Evolutionary conservation across 2,888 invertebrate genomes (phyloP).

Genomic region (Coecobrya sp.): DNA sequence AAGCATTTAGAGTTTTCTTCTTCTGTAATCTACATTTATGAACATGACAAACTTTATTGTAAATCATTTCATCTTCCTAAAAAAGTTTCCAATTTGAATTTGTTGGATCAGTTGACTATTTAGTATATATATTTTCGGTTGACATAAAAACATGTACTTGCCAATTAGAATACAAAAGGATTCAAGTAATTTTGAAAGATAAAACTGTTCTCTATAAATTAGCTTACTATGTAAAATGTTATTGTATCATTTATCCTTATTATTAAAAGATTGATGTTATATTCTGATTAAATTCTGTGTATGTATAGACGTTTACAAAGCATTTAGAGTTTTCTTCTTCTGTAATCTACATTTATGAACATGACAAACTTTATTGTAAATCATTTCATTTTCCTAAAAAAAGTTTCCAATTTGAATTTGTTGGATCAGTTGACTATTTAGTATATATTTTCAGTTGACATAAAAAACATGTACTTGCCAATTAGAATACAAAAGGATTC

Average conservation of each 20-base stretch:
- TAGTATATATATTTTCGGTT: not conserved
- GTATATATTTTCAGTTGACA: slow-evolving; percentile 3
- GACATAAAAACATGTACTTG: slow-evolving; percentile 28
- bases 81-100: not conserved
- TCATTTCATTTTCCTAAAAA: not conserved
- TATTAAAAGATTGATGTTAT: slow-evolving; percentile 10
- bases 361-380: not conserved
- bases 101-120: slow-evolving; percentile 31
- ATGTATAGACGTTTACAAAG: no score
- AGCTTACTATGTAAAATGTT: slow-evolving; percentile 8
- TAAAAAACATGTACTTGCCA: slow-evolving; percentile 30
- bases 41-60: not conserved
- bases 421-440: slow-evolving; percentile 32
- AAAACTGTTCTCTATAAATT: slow-evolving; percentile 32
- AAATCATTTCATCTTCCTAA: not conserved
- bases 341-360: not conserved
- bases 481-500: not conserved
- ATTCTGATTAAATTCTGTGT: not conserved
- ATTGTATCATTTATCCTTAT: slow-evolving; percentile 16
- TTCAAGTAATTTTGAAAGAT: slow-evolving; percentile 15
- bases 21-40: not conserved
- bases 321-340: no score
- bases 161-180: slow-evolving; percentile 10
- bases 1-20: no score
- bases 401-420: not conserved